phyloP scores from a whole-genome alignment of 2,113 vertebrate genomes.

The Pholis gunnellus region DNA sequence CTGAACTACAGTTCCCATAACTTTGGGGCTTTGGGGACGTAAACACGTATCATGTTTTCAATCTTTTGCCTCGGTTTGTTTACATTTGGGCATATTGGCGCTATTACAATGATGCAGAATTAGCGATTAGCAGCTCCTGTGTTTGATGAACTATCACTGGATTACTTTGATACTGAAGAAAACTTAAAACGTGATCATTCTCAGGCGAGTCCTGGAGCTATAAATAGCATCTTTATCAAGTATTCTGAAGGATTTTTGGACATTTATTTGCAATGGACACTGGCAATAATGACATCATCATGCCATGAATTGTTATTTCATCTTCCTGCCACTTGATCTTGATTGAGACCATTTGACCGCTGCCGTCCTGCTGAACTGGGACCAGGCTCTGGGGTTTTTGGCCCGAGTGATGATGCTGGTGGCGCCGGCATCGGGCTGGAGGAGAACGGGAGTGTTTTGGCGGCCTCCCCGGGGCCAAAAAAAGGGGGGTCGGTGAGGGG shows the following conservation, averaged over 20 bases:
- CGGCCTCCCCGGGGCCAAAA: neutral
- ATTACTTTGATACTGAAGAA: neutral
- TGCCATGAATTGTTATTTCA: neutral
- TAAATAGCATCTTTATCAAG: neutral
- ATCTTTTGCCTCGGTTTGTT: neutral
- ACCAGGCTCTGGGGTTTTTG: neutral
- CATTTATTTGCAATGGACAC: neutral
- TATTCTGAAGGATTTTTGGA: neutral
- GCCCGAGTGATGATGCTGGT: neutral
- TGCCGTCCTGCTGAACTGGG: neutral
- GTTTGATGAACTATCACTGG: neutral
- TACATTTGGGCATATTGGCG: neutral
- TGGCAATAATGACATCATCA: neutral
- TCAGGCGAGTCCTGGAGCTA: neutral
- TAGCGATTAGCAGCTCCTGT: neutral
- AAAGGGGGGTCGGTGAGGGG: slow-evolving; percentile 2
- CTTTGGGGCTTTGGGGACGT: neutral
- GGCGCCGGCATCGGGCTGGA: neutral
- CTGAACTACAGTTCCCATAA: neutral
- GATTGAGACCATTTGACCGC: slow-evolving; percentile 30
- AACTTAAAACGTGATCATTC: neutral
- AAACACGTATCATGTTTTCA: neutral
- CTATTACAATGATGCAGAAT: too few relatives aligned
- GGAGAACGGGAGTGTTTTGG: slow-evolving; percentile 25
- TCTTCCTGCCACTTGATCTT: slow-evolving; percentile 26